phyloP scores from a whole-genome alignment of 2,797 vertebrate genomes.

The Clarias fuscus region DNA sequence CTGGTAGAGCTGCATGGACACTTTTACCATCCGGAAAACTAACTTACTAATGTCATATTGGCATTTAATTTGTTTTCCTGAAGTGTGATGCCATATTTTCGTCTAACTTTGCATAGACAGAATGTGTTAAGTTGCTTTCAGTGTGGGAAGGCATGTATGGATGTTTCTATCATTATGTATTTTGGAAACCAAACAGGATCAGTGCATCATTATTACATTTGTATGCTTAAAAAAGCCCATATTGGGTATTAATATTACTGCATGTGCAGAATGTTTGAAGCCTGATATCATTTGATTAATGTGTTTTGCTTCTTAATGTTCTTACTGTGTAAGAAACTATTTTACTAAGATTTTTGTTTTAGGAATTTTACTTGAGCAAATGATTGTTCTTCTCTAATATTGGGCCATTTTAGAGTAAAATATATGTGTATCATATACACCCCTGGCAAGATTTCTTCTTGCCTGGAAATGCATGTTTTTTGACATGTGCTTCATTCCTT shows the following conservation, averaged over 20 bases:
- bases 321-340: constrained; percentile 3
- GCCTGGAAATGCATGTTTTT: background rate
- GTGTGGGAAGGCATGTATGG: background rate
- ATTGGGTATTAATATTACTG: background rate
- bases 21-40: constrained; percentile 18
- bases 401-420: background rate
- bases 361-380: background rate
- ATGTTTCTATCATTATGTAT: background rate
- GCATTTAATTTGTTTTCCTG: constrained; percentile 61
- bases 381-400: constrained; percentile 16
- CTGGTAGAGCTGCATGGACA: constrained; percentile 67
- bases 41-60: constrained; percentile 55
- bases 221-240: background rate
- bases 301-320: background rate
- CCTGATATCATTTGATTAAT: constrained; percentile 7
- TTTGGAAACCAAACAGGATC: background rate
- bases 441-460: background rate
- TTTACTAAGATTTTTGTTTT: background rate
- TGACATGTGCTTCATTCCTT: background rate
- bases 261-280: background rate
- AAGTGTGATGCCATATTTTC: constrained; percentile 58
- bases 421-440: background rate
- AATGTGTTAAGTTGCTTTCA: constrained; percentile 21
- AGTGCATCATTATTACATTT: background rate
- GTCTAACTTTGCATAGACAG: background rate